A percentile compares a stretch with the other conserved stretches of the same genome.
Conservation (phyloP, 2,113 vertebrate genomes). For the Cepphus grylle region DNA sequence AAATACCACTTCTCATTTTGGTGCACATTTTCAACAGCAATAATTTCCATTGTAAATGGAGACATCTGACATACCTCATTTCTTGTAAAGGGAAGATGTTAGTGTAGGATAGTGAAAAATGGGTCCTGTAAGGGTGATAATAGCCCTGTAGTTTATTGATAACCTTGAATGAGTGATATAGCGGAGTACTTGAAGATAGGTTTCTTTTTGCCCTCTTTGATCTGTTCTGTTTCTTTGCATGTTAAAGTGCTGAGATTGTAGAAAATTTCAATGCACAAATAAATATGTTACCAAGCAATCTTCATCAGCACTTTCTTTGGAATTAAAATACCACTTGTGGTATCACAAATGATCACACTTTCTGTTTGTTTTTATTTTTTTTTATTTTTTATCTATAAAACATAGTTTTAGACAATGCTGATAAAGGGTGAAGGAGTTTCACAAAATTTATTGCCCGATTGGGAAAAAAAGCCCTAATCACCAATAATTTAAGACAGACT, state of each 20-base stretch:
- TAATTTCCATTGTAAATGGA: neutral
- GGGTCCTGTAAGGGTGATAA: neutral
- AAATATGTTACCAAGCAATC: neutral
- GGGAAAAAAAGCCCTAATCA: fast-evolving
- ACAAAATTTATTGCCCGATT: neutral
- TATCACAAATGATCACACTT: neutral
- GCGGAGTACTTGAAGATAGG: neutral
- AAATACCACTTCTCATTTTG: neutral
- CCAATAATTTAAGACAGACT: neutral
- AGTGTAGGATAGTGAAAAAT: neutral
- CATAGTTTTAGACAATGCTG: neutral
- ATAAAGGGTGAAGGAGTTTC: neutral
- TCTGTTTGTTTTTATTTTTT: neutral
- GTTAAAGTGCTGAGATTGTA: neutral
- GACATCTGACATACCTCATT: neutral
- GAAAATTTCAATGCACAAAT: neutral
- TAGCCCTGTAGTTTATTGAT: neutral
- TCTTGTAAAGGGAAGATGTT: neutral
- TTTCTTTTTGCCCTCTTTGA: neutral
- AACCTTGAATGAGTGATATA: neutral
- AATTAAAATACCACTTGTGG: neutral
- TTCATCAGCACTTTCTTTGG: fast-evolving
- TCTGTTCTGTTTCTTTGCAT: neutral
- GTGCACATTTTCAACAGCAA: neutral
- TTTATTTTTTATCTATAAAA: neutral